Evolutionary conservation across 1,140 invertebrate species (phyloP).

Genomic region (Aphis gossypii): DNA sequence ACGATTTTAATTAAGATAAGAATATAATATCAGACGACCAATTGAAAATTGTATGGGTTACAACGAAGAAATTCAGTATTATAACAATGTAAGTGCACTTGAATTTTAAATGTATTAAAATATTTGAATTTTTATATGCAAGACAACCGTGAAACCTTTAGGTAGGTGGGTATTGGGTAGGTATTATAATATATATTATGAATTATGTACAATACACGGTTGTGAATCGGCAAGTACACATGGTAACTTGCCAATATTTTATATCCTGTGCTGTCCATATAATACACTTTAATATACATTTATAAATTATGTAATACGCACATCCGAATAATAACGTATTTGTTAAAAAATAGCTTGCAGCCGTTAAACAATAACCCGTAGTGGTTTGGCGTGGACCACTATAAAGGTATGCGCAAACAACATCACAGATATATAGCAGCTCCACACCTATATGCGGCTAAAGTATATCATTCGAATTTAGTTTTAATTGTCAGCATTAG

Average conservation of each 20-base stretch:
- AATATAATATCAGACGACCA: not conserved
- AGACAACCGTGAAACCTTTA: conserved; percentile 26
- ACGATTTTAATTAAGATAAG: not conserved
- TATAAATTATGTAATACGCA: conserved; percentile 33
- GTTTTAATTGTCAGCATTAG: not conserved
- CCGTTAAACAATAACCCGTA: conserved; percentile 17
- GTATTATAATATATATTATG: not conserved
- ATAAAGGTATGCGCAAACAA: not conserved
- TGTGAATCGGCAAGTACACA: not conserved
- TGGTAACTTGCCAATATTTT: conserved; percentile 19
- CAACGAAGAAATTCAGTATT: not conserved
- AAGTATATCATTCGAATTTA: not conserved
- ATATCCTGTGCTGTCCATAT: not conserved
- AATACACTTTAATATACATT: not conserved
- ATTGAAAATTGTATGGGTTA: not conserved
- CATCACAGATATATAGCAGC: not conserved
- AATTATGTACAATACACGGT: not conserved
- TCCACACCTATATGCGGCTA: not conserved
- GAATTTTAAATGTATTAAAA: not conserved
- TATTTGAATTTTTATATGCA: not conserved
- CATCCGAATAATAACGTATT: not conserved
- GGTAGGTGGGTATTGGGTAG: not conserved
- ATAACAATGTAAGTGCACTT: not conserved
- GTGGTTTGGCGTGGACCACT: not conserved
- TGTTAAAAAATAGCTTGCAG: not conserved